Evolutionary conservation across 2,113 vertebrate genomes (phyloP).

Genomic region (Rynchops niger): DNA sequence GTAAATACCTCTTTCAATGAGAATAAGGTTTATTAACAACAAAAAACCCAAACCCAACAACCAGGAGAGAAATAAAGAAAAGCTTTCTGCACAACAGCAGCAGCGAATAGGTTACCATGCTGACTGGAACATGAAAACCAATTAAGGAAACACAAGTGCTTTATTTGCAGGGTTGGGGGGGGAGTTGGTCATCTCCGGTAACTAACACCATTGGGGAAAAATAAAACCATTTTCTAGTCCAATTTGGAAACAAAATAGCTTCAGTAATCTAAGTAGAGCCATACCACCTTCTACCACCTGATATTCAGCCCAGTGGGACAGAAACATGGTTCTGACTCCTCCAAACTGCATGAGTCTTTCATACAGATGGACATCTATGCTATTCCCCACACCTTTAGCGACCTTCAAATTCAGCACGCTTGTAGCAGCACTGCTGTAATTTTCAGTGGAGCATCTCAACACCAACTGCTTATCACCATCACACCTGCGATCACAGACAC

Average conservation of each 20-base stretch:
- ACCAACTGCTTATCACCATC: not conserved
- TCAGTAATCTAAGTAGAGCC: not conserved
- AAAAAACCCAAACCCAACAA: not conserved
- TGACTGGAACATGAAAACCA: not conserved
- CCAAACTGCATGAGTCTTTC: not conserved
- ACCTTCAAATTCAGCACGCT: not conserved
- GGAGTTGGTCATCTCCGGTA: not conserved
- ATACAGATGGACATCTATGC: not conserved
- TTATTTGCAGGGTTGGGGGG: not conserved
- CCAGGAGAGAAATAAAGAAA: not conserved
- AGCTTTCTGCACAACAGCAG: not conserved
- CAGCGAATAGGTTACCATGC: not conserved
- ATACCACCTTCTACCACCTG: not conserved
- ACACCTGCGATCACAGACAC: not conserved
- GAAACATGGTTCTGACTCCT: not conserved
- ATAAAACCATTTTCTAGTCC: accelerated
- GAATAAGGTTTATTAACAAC: not conserved
- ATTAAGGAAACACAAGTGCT: not conserved
- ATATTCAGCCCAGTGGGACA: not conserved
- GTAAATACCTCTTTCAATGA: not conserved
- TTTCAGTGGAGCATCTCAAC: not conserved
- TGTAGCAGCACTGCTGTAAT: not conserved
- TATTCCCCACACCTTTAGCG: not conserved
- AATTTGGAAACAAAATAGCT: not conserved
- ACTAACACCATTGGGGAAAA: not conserved